phyloP scores from a whole-genome alignment of 2,113 vertebrate species.

The Felis catus region F.catus_Fca126_mat1.0 CM031411.1:53046001-53046500 shows the following conservation, averaged over 20 bases:
- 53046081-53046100: conserved; percentile 44
- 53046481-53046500: background rate
- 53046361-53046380: background rate
- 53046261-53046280: background rate
- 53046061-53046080: conserved; percentile 48
- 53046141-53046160: conserved; percentile 75
- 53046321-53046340: conserved; percentile 26
- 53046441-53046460: background rate
- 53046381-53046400: conserved; percentile 46
- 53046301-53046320: conserved; percentile 39
- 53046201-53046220: conserved; percentile 77
- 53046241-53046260: conserved; percentile 29
- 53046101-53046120: conserved; percentile 39
- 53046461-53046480: background rate
- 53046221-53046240: conserved; percentile 64
- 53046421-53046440: background rate
- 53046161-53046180: conserved; percentile 73
- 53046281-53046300: conserved; percentile 37
- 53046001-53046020: background rate
- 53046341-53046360: background rate
- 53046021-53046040: conserved; percentile 17
- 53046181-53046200: conserved; percentile 76
- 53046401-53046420: background rate
- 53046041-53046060: conserved; percentile 30
- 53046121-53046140: conserved; percentile 62